Base-by-base conservation (phyloP, 1,140 invertebrate species). In the Hyles vespertilio region DNA sequence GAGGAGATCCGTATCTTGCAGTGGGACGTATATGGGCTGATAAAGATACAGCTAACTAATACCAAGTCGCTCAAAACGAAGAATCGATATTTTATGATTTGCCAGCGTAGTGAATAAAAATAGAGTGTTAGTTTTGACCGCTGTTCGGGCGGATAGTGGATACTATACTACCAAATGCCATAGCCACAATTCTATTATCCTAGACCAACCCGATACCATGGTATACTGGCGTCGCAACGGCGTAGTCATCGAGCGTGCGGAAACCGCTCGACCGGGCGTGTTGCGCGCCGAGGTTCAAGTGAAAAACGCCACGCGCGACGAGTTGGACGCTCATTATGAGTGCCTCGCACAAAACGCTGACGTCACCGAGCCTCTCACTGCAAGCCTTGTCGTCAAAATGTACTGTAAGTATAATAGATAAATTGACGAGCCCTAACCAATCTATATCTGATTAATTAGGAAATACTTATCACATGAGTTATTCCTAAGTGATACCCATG, bases 291-390 rank as follows among this genome's bases (percentile, higher is more conserved):
- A 74, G 5, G 74, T 81, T 40, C 67, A 47, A 44, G 67, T 81
- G 3, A 59, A 45, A 3, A 82, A 81, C 59, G 68, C 65, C 2
- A 74, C 76, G 0, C 71, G 84, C 2, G 61, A 59, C 32, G 84
- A 87, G 5, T 66, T 82, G 0, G 79, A 84, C 59, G 80, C 81
- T 8, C 81, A 82, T 48, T 87, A 86, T 51, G 82, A 85, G 54
- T 87, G 84, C 55, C 49, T 83, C 0, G 80, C 81, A n/a, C 79
- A 84, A 33, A 86, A 87, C 61, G 72, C 82, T 45, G 84, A 87
- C 58, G 80, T 87, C 52, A 78, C 81, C 0, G 83, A 84, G 5
- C 79, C 84, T 0, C 49, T 84, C 3, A 66, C 59, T 9, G 70
- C 77, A 6, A 77, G 74, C 44, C 67, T 87, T 0, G 69, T 82